These are phyloP conservation scores for Halcyon malimbica DNA, from an alignment of 2,113 vertebrate genomes.

Conservation along the genomic window DNA sequence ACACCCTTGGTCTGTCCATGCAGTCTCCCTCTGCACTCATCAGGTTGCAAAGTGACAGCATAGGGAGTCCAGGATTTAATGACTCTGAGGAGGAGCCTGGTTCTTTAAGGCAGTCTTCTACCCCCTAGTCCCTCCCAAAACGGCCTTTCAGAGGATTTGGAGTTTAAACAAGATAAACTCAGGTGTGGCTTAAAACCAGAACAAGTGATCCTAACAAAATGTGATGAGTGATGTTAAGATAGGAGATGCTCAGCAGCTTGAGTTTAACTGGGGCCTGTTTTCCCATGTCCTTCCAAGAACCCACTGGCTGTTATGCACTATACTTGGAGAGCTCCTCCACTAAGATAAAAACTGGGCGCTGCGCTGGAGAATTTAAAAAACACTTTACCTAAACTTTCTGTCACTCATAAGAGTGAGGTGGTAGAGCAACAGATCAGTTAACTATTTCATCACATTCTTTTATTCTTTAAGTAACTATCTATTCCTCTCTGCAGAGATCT, in stretches of 20 bases:
- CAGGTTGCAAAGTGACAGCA: accelerated
- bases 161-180: not conserved
- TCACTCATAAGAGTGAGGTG: not conserved
- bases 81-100: not conserved
- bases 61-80: not conserved
- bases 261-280: not conserved
- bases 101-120: not conserved
- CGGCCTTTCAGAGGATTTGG: not conserved
- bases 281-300: not conserved
- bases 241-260: not conserved
- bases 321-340: not conserved
- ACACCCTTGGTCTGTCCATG: not conserved
- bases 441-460: not conserved
- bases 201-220: not conserved
- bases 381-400: not conserved
- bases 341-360: not conserved
- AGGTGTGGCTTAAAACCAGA: not conserved
- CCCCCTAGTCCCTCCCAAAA: not conserved
- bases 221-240: not conserved
- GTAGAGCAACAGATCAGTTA: not conserved
- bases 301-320: not conserved
- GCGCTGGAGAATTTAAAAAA: not conserved
- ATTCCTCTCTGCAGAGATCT: not conserved
- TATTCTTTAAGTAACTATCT: not conserved
- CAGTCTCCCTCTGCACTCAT: not conserved